phyloP scores from a whole-genome alignment of 2,113 vertebrate genomes.

The Cricetomys ansorgei region DNA sequence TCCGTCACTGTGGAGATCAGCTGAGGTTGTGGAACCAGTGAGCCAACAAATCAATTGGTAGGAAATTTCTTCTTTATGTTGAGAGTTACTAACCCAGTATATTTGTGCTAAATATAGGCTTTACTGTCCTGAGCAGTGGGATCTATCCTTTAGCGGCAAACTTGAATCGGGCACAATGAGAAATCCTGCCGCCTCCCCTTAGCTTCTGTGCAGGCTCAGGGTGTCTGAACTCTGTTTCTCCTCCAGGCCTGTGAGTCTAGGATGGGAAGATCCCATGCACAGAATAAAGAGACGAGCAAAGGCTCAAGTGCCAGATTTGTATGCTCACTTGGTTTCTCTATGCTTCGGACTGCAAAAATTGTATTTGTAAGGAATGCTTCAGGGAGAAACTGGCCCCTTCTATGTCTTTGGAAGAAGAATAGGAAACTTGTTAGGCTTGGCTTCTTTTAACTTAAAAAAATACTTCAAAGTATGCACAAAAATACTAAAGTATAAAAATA shows the following conservation, averaged over 20 bases:
- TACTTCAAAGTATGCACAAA: slow-evolving; percentile 28
- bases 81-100: neutral
- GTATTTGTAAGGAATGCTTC: neutral
- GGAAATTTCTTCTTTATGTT: neutral
- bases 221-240: neutral
- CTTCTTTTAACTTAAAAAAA: neutral
- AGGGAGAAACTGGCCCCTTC: neutral
- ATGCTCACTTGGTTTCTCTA: neutral
- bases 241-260: neutral
- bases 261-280: neutral
- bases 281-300: neutral
- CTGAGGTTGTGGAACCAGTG: neutral
- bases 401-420: neutral
- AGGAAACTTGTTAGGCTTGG: neutral
- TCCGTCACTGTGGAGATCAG: neutral
- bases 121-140: neutral
- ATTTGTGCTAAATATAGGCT: neutral
- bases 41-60: neutral
- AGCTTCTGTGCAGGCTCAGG: neutral
- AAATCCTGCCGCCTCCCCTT: neutral
- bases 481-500: neutral
- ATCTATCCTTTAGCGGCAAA: neutral
- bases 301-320: neutral
- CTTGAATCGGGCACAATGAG: neutral
- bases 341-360: neutral